Evolutionary conservation across 1,140 invertebrate species (phyloP), one percentile per base, ranked within the genome.

Genomic region (Tyrophagus putrescentiae): DNA sequence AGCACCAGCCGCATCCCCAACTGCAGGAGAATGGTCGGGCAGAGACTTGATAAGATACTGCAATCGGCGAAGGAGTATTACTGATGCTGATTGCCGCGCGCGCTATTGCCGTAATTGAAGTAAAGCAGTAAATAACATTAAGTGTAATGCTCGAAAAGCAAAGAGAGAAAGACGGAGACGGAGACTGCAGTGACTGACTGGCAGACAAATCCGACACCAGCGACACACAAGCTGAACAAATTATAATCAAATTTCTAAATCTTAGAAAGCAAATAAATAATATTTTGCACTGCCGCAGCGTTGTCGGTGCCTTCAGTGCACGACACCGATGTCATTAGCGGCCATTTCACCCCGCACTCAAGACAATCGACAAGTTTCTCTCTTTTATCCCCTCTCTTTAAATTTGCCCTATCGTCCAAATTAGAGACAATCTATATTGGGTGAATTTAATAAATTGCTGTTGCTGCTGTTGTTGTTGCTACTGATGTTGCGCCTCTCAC

Each of bases 301-400:
- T n/a, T n/a, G n/a, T n/a, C n/a, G n/a, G n/a, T n/a, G n/a, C n/a
- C n/a, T n/a, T n/a, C n/a, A n/a, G n/a, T n/a, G n/a, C n/a, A n/a
- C 36, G 21, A 21, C 21, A 48, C 23, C 45, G 45, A 48, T 48
- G 18, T 18, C 45, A 48, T 48, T 48, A 48, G 45, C 23, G 18
- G 21, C 7, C 23, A 48, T 48, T n/a, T n/a, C n/a, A n/a, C n/a
- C n/a, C 6, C 45, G 18, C 7, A 25, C 9, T 21, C 31, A 48
- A 48, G 45, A 48, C 45, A 48, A 48, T 48, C 45, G 45, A 48
- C 45, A 48, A 48, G 45, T 48, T 48, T 48, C 31, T 25, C 23
- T 25, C 31, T 48, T 48, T 7, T 21, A 25, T 48, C 31, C 31
- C 23, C 23, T 25, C 31, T 48, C 31, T 7, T 21, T 18, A 13